Base-by-base conservation (phyloP, 2,113 vertebrate genomes). In the Hippocampus comes region DNA sequence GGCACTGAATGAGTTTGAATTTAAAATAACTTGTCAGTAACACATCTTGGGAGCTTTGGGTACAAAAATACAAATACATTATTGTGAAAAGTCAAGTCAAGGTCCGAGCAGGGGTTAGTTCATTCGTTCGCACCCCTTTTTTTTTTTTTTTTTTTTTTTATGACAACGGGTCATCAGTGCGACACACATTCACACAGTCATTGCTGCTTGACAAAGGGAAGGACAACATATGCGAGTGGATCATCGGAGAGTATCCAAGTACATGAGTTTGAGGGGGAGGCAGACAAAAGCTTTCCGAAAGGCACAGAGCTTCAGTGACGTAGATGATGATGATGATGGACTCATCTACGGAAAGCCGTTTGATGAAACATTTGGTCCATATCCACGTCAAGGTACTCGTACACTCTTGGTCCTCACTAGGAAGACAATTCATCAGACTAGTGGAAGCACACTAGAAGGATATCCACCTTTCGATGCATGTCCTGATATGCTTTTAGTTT, bases 301-400 rank as follows among this genome's bases (percentile, higher is more conserved):
- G 91, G 90, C 92, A 93, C 92, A 86, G 87, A 85, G 91, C 87
- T 90, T 91, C 80, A 89, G 82, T 89, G 77, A 87, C 64, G n/a
- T 20, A 61, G 34, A 38, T 38, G 34, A 38, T 34, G 34, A 34
- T 34, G 34, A 34, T 38, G 34, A 38, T 38, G 18, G 20, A 6
- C 49, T 8, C 49, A 6, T 51, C 17, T 20, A 51, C 18, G n/a
- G 53, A 56, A 10, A 56, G 21, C 53, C 59, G 3, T 15, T 34
- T 6, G 18, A 17, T 9, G 8, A 61, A 61, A 34, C 57, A 60
- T 30, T 60, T 60, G 25, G 25, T 25, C 57, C 25, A 60, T 17
- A 60, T 60, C 14, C 25, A 53, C 15, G 5, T 49, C 8, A 51
- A 8, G 49, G 49, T 51, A 20, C 43, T 46, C 14, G 43, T 46